Evolutionary conservation across 2,888 invertebrate genomes (phyloP).

Genomic region (Camptogramma bilineatum): DNA sequence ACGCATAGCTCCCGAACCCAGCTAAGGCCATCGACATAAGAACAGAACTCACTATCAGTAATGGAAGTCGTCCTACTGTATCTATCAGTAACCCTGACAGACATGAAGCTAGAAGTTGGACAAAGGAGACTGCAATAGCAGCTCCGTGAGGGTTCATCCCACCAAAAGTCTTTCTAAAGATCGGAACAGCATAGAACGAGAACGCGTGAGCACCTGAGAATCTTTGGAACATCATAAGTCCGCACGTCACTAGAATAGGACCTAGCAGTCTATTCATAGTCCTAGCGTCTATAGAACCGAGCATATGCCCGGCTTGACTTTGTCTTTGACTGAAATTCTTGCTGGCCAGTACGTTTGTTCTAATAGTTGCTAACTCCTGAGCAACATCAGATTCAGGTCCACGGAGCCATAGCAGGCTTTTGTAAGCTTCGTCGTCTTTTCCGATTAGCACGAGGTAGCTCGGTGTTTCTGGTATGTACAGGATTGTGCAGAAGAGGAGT

Average conservation of each 20-base stretch:
- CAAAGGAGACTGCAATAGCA: conserved; percentile 93
- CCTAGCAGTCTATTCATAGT: conserved; percentile 84
- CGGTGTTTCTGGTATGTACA: conserved; percentile 95
- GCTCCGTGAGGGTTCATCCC: conserved; percentile 93
- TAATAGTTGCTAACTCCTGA: conserved; percentile 89
- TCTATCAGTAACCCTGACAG: conserved; percentile 93
- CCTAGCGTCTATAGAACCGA: conserved; percentile 73
- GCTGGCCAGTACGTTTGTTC: conserved; percentile 87
- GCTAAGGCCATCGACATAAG: conserved; percentile 95
- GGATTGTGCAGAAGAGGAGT: conserved; percentile 90
- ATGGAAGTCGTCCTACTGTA: conserved; percentile 92
- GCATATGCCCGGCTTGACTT: conserved; percentile 73
- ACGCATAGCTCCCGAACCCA: conserved; percentile 93
- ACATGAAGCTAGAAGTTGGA: conserved; percentile 93
- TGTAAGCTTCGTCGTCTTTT: conserved; percentile 87
- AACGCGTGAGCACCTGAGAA: conserved; percentile 93
- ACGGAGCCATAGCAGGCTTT: conserved; percentile 92
- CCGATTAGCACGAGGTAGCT: conserved; percentile 92
- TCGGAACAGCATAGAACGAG: conserved; percentile 93
- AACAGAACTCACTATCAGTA: conserved; percentile 93
- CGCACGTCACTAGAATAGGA: conserved; percentile 93
- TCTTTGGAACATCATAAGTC: conserved; percentile 95
- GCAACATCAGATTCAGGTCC: conserved; percentile 92
- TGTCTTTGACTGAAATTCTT: conserved; percentile 81
- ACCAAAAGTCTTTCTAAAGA: conserved; percentile 93